A percentile compares a stretch with the other conserved stretches of the same genome.
Conservation (phyloP, 2,113 vertebrate genomes). For the Chiloscyllium plagiosum region DNA sequence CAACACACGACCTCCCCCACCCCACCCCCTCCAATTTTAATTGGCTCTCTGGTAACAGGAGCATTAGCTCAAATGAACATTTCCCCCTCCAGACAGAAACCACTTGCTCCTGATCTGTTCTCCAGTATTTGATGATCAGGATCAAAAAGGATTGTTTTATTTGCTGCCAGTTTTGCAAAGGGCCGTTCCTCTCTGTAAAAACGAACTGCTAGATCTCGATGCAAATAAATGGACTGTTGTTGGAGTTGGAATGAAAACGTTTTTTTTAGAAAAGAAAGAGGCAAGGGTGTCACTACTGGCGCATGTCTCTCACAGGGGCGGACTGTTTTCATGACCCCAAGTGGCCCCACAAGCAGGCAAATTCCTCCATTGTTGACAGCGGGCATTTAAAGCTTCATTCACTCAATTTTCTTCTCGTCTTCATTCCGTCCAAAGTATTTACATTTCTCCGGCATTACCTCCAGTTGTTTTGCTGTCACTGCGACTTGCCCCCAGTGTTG, state of each 20-base stretch:
- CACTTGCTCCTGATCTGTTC: neutral
- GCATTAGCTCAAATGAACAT: neutral
- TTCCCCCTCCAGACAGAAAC: neutral
- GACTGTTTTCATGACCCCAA: neutral
- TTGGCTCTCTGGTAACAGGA: neutral
- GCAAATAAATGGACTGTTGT: neutral
- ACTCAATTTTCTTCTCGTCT: neutral
- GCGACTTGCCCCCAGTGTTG: neutral
- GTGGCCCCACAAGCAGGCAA: slow-evolving; percentile 4
- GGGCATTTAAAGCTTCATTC: neutral
- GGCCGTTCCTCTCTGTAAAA: neutral
- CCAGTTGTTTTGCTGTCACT: neutral
- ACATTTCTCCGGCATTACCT: neutral
- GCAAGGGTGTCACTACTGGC: neutral
- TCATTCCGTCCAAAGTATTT: neutral
- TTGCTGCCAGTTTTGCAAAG: neutral
- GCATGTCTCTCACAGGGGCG: neutral
- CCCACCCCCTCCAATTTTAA: neutral
- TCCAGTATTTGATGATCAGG: neutral
- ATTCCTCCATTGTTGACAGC: slow-evolving; percentile 23
- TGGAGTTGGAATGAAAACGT: neutral
- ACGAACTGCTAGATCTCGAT: neutral
- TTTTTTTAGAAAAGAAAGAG: neutral
- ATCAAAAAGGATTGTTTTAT: neutral
- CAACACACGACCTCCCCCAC: neutral